Conservation (phyloP, 2,888 invertebrate species). For the Nineta flava region DNA sequence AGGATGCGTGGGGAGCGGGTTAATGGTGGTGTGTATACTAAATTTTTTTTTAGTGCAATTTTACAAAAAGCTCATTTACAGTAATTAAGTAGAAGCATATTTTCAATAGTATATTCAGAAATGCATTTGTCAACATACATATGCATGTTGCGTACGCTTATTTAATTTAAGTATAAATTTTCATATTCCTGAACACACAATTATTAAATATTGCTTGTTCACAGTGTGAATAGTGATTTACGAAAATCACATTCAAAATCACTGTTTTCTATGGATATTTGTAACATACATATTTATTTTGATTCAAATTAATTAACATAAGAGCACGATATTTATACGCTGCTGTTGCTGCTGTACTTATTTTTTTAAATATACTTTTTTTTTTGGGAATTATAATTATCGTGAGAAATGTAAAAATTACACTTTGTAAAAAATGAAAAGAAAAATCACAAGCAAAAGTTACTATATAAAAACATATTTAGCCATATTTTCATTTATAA, state of each 20-base stretch:
- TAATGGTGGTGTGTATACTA: neutral
- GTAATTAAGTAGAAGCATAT: constrained; percentile 3
- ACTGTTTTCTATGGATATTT: neutral
- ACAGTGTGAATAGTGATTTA: neutral
- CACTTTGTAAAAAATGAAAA: neutral
- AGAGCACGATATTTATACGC: neutral
- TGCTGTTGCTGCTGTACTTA: too few relatives aligned
- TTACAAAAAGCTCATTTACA: constrained; percentile 8
- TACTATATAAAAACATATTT: neutral
- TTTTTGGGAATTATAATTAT: too few relatives aligned
- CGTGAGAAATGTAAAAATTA: neutral
- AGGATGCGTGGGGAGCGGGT: too few relatives aligned
- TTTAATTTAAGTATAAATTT: neutral
- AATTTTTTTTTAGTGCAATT: constrained; percentile 2
- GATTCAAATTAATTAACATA: neutral
- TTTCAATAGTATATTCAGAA: constrained; percentile 1
- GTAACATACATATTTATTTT: neutral
- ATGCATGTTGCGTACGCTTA: too few relatives aligned
- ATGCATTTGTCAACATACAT: neutral
- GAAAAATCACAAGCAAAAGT: constrained; percentile 4
- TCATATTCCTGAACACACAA: neutral
- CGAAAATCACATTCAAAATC: neutral
- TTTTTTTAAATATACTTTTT: too few relatives aligned
- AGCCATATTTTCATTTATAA: constrained; percentile 2
- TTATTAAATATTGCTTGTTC: neutral